Evolutionary conservation across 2,113 vertebrate species (phyloP), one percentile per base, ranked within the genome.

Genomic region (Chaenocephalus aceratus): DNA sequence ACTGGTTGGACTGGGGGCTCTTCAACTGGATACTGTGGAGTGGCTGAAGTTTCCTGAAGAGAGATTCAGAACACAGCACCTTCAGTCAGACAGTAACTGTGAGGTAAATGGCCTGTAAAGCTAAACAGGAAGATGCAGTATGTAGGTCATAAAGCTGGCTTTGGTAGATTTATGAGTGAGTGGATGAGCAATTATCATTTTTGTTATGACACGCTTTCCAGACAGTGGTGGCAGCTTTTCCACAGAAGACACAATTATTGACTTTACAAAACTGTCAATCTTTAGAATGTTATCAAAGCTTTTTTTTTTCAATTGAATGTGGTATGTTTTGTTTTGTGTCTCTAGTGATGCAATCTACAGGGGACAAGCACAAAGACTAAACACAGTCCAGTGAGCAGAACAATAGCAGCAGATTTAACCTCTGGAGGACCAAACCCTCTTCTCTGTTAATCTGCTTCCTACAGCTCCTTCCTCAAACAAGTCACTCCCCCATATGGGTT

Each of bases 41-140:
- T 66, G 93, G 93, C 84, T 93, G 94, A 53, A 95, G 93, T 86
- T 95, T 96, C 91, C 95, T 96, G 89, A 54, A 90, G 74, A 89
- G 77, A 91, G 61, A 93, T 77, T 65, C 78, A 83, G 66, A 87
- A 87, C 71, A 93, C 64, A 80, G 72, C 54, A 79, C 67, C 80
- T 76, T 92, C 62, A 86, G 58, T 68, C 51, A 61, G 74, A 81
- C 66, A 79, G 48, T 59, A 49, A 44, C 58, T 23, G 53, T 11
- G 2, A 71, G 45, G 78, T 83, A 75, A 86, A 78, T 65, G 57
- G 59, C 30, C 83, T 56, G 61, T 66, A 57, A 79, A 52, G 49
- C 72, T 68, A 73, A 89, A 90, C 72, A 79, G 80, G 74, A 85
- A 82, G 52, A 54, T 54, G 18, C 52, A 16, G 58, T 12, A 67